Evolutionary conservation across 2,113 vertebrate genomes (phyloP).

Genomic region (Rynchops niger): DNA sequence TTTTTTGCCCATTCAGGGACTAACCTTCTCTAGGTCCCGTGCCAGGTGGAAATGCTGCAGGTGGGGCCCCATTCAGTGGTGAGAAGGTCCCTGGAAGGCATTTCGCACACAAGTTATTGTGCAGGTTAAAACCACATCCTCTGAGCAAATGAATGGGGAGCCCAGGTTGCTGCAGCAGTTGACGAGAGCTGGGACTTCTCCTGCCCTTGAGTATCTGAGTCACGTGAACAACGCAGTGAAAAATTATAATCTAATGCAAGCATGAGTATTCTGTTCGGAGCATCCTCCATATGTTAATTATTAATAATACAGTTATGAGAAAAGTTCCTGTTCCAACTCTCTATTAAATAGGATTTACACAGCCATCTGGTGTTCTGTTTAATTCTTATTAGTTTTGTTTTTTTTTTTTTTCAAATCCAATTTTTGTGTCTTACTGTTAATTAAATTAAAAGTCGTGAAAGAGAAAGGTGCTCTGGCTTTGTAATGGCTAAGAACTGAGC

Average conservation of each 20-base stretch:
- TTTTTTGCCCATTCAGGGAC: neutral
- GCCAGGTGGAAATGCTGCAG: neutral
- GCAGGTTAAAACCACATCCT: neutral
- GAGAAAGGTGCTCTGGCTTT: neutral
- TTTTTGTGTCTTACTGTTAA: slow-evolving; percentile 51
- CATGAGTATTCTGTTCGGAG: slow-evolving; percentile 54
- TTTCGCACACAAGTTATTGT: neutral
- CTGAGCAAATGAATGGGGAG: neutral
- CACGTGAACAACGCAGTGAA: slow-evolving; percentile 1
- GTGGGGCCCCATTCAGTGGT: too few species aligned
- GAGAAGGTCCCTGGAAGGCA: neutral
- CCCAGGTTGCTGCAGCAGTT: neutral
- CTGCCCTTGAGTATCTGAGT: neutral
- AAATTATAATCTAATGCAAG: slow-evolving; percentile 63
- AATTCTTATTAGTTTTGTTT: slow-evolving; percentile 45
- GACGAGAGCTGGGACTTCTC: neutral
- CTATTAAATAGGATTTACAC: slow-evolving; percentile 74
- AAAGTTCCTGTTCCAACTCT: slow-evolving; percentile 70
- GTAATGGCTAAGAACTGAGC: neutral
- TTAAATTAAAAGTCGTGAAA: slow-evolving; percentile 26
- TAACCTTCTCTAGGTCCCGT: neutral
- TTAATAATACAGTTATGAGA: slow-evolving; percentile 72
- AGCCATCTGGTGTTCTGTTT: slow-evolving; percentile 75
- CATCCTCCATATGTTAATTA: slow-evolving; percentile 76
- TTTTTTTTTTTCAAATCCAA: neutral